Conservation (phyloP, 2,888 invertebrate species). For the Parthenolecanium corni region DNA sequence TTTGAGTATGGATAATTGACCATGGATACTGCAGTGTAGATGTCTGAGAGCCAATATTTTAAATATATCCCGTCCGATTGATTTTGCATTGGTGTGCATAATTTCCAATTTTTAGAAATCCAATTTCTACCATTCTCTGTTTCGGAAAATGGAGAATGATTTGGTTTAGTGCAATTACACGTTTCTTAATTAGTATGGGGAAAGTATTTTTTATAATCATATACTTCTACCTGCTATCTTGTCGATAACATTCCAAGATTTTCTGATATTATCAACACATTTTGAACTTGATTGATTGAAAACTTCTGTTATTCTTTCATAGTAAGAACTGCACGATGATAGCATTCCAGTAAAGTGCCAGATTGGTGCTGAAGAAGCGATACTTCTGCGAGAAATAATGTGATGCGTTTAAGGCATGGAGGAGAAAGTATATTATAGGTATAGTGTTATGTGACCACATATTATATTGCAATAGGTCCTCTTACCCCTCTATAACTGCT, state of each 20-base stretch:
- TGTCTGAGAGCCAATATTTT: slow-evolving; percentile 56
- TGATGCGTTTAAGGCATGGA: too few species aligned
- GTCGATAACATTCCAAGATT: slow-evolving; percentile 61
- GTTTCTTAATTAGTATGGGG: too few species aligned
- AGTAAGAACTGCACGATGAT: slow-evolving; percentile 64
- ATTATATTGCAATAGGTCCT: too few species aligned
- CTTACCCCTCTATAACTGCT: slow-evolving; percentile 65
- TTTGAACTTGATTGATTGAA: slow-evolving; percentile 46
- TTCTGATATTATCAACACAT: slow-evolving; percentile 60
- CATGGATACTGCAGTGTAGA: slow-evolving; percentile 79
- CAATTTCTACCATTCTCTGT: slow-evolving; percentile 55
- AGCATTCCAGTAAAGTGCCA: slow-evolving; percentile 71
- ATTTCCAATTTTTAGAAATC: slow-evolving; percentile 58
- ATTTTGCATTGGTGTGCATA: slow-evolving; percentile 59
- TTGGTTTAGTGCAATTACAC: too few species aligned
- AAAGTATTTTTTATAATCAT: too few species aligned
- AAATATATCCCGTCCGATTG: slow-evolving; percentile 46
- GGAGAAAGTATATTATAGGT: too few species aligned
- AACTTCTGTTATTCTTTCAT: slow-evolving; percentile 65
- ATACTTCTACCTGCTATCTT: slow-evolving; percentile 22
- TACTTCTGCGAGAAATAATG: too few species aligned
- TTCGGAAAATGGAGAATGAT: background rate
- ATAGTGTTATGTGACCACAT: too few species aligned
- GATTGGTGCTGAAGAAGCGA: slow-evolving; percentile 87
- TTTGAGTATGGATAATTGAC: slow-evolving; percentile 86